These are phyloP conservation scores for Cossypha caffra DNA, from an alignment of 2,797 vertebrate genomes.

Conservation along the genomic window DNA sequence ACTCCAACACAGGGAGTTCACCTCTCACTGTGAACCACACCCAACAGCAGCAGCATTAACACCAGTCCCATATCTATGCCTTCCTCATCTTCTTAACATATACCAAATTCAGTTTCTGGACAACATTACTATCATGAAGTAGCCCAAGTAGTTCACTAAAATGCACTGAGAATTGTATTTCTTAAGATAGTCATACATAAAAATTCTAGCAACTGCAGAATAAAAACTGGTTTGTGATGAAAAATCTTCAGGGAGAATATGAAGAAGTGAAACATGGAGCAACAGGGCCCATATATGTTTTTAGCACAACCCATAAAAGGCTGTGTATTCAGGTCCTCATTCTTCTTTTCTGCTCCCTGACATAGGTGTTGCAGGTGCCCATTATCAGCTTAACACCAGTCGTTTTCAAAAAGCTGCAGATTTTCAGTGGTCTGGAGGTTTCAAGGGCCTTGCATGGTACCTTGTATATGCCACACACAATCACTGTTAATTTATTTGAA, in stretches of 20 bases:
- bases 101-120: not conserved
- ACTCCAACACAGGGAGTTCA: not conserved
- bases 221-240: not conserved
- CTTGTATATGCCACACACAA: not conserved
- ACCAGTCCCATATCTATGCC: no score
- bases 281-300: not conserved
- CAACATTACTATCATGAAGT: not conserved
- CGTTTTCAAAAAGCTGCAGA: not conserved
- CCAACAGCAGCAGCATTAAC: not conserved
- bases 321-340: not conserved
- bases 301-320: not conserved
- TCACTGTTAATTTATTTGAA: not conserved
- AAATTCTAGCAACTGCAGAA: not conserved
- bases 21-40: not conserved
- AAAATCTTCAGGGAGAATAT: not conserved
- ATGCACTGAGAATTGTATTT: not conserved
- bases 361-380: not conserved
- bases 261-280: not conserved
- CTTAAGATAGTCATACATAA: not conserved
- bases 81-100: not conserved
- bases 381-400: not conserved
- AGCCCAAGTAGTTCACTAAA: not conserved
- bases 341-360: not conserved
- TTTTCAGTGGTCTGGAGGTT: not conserved
- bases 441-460: not conserved